Conservation (phyloP, 1,140 invertebrate species). For the Meloidogyne floridensis region DNA sequence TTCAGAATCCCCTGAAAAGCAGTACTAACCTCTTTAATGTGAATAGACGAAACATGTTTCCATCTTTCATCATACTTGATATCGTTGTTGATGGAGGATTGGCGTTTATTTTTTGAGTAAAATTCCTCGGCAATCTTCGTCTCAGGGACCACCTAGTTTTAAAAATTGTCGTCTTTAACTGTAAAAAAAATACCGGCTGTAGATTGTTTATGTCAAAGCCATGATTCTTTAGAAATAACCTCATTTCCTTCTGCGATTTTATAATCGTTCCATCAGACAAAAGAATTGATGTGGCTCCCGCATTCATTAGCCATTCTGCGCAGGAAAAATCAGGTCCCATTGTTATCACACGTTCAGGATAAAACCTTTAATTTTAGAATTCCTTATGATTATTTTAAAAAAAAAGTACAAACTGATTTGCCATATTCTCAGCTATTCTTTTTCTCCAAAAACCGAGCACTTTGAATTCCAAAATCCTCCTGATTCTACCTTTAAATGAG, state of each 20-base stretch:
- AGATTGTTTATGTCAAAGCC: constrained; percentile 32
- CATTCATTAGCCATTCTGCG: constrained; percentile 64
- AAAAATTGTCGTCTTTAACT: not conserved
- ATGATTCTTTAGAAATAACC: constrained; percentile 42
- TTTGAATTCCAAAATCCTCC: constrained; percentile 1
- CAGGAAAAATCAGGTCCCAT: constrained; percentile 62
- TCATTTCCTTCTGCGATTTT: constrained; percentile 48
- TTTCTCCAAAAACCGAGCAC: not conserved
- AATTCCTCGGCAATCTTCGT: constrained; percentile 31
- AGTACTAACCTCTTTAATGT: constrained; percentile 36
- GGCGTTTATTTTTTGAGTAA: not conserved
- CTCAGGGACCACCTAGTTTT: constrained; percentile 29
- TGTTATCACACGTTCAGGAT: constrained; percentile 47
- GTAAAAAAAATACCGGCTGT: not conserved
- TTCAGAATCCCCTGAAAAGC: not conserved
- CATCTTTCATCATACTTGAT: constrained; percentile 37
- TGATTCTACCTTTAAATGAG: not conserved
- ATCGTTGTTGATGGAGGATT: constrained; percentile 20
- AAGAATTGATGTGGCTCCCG: constrained; percentile 54
- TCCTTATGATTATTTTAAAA: not conserved
- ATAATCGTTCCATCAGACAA: constrained; percentile 59
- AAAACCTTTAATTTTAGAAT: constrained; percentile 33
- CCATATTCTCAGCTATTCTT: not conserved
- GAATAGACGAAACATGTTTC: constrained; percentile 48
- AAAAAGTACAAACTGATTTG: not conserved